Evolutionary conservation across 2,888 invertebrate genomes (phyloP), one percentile per base, ranked within the genome.

Genomic region (Drosophila neotestacea): DNA sequence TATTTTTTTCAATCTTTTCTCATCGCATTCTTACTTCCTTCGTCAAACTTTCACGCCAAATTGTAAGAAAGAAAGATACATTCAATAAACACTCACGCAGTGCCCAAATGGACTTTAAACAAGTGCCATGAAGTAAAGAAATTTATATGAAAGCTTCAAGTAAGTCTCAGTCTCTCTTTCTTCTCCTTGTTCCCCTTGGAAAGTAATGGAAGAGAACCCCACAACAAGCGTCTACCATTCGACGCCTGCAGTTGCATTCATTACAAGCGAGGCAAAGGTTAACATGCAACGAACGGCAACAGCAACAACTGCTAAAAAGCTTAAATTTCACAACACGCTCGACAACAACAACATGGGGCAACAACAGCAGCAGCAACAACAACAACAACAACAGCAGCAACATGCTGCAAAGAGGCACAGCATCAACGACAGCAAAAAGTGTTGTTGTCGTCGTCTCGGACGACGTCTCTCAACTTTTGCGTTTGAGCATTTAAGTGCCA

Each of bases 401-500:
- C 71, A 56, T 62, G 64, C 64, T 64, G 64, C 50, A 67, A 63
- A 67, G 65, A 81, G 70, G 70, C 84, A 84, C 84, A 86, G 81
- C 87, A 85, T 82, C 81, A 72, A 55, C 77, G 41, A 69, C 59
- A 62, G 44, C 61, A 70, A 70, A 68, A 75, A 80, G 70, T 70
- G 54, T 41, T 52, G 51, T 34, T 54, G 51, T 55, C 56, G 56
- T 59, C 70, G 70, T 64, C 74, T 60, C 68, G 68, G 72, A 77
- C 77, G 79, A 82, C 78, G 78, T 85, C 84, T 85, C 88, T 87
- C 88, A 87, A 85, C 84, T 90, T 91, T 90, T 86, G 90, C 90
- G 90, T 90, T 91, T 91, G 91, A 90, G 90, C 92, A 90, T 91
- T 92, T 92, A 92, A 92, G 91, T 92, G 92, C 91, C 91, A 92